Evolutionary conservation across 2,797 vertebrate genomes (phyloP), one percentile per base, ranked within the genome.

Genomic region (Enteromius fasciolatus): DNA sequence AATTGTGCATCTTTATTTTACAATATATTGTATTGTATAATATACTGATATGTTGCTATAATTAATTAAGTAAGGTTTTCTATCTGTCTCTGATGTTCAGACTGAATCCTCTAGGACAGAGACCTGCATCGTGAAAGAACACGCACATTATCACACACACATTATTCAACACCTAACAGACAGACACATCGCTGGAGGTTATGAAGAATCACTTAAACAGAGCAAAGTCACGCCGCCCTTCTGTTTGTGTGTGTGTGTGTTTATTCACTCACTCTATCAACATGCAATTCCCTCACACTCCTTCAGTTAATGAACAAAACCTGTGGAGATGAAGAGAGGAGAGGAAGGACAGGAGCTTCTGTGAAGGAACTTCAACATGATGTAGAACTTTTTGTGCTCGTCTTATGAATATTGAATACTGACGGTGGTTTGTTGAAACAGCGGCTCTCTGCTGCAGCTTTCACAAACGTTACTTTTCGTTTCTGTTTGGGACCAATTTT

Each of bases 101-200:
- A 54, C 25, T 20, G 41, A 25, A n/a, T 36, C 61, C 46, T 12
- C 7, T 33, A 8, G 75, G 59, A 77, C 57, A 76, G 74, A 76
- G 14, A 25, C 74, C 25, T 46, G 57, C 23, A 23, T 61, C 25
- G 48, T 48, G 44, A 78, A 25, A 46, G 44, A 54, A 80, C 17
- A 70, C 23, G 31, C 15, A 39, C 48, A 25, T 10, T 48, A 69
- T 31, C 52, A 18, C 67, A 31, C 33, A 4, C 4, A 61, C 39
- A 72, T 63, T 41, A 69, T 44, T 78, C 76, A 68, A 18, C 66
- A 25, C 48, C 61, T 25, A 25, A 78, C 76, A 68, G 39, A 54
- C 7, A 9, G 20, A 78, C n/a, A 61, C 74, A 31, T 17, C 15
- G 64, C 77, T 79, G n/a, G 77, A 79, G 77, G 64, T 28, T 70